Conservation (phyloP, 2,888 invertebrate genomes). For the Kuschelorhynchus macadamiae region DNA sequence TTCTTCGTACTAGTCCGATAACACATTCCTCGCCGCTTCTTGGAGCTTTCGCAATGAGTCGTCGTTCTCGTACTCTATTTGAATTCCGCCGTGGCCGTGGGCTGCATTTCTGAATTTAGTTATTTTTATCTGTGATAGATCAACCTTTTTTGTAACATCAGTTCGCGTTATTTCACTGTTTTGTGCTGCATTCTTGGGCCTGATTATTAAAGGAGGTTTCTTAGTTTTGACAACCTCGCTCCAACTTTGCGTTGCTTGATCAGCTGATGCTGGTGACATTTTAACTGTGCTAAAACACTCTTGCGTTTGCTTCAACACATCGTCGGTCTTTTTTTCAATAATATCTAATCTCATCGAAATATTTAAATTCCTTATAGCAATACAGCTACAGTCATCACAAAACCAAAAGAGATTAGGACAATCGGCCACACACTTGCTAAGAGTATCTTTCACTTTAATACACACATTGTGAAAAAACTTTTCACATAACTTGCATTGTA, state of each 20-base stretch:
- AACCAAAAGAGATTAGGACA: constrained; percentile 14
- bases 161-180: background rate
- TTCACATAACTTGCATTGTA: constrained; percentile 12
- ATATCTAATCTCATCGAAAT: constrained; percentile 2
- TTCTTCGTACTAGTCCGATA: background rate
- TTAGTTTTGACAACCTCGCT: background rate
- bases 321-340: background rate
- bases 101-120: background rate
- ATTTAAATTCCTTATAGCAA: background rate
- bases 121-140: background rate
- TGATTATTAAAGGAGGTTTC: too few relatives aligned
- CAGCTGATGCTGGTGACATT: background rate
- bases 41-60: constrained; percentile 3
- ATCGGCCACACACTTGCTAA: constrained; percentile 7
- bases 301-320: background rate
- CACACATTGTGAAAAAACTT: constrained; percentile 11
- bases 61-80: constrained; percentile 6
- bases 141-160: background rate
- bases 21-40: constrained; percentile 1
- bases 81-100: background rate
- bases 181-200: constrained; percentile 2
- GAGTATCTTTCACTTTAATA: constrained; percentile 15
- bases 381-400: constrained; percentile 7
- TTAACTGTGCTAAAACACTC: background rate
- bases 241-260: background rate